Percentiles rank a stretch among this genome's conserved stretches.
These are phyloP conservation scores for Serinus canaria DNA, from an alignment of 2,113 vertebrate species.

Conservation along the genomic window DNA sequence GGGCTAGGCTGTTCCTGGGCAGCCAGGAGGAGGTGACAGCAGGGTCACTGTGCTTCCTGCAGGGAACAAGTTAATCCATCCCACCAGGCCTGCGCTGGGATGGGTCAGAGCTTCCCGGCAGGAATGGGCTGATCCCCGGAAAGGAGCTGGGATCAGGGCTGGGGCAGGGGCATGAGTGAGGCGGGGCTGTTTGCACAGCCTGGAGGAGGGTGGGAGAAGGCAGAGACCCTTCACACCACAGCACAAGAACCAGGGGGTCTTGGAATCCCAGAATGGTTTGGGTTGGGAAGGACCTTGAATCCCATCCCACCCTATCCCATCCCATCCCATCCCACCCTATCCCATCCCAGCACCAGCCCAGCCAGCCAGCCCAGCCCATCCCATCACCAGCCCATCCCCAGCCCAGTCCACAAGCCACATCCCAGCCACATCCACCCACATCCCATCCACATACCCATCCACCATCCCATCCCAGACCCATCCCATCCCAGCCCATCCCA, in stretches of 20 bases:
- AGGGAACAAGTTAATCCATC: not conserved
- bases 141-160: not conserved
- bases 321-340: not conserved
- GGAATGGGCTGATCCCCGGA: not conserved
- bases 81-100: not conserved
- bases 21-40: not conserved
- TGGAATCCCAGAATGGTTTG: not conserved
- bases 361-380: not conserved
- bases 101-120: fast-evolving
- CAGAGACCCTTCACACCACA: fast-evolving
- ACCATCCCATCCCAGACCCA: not conserved
- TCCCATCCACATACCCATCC: no score
- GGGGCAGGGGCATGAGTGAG: fast-evolving
- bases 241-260: no score
- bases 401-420: no score
- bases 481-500: not conserved
- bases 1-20: not conserved
- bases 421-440: no score
- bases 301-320: not conserved
- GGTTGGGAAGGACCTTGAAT: not conserved
- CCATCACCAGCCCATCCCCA: not conserved
- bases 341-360: no score
- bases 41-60: not conserved
- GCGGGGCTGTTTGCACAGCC: not conserved
- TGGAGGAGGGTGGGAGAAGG: not conserved